phyloP scores from a whole-genome alignment of 2,888 invertebrate species.

The Andricus quercusramuli region DNA sequence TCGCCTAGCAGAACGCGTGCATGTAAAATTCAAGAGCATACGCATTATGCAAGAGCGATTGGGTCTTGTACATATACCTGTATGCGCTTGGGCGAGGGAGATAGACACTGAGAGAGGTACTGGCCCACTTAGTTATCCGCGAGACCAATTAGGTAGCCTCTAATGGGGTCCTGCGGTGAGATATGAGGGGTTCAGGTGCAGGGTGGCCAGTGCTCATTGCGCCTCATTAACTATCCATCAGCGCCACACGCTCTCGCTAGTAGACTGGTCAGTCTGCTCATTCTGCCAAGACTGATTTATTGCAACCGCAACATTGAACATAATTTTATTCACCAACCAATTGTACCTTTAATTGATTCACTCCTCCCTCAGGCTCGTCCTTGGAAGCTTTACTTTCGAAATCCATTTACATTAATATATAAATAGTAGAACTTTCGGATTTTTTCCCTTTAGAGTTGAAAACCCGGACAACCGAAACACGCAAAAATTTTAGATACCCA shows the following conservation, averaged over 20 bases:
- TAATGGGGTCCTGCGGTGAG: slow-evolving; percentile 64
- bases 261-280: slow-evolving; percentile 34
- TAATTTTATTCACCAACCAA: slow-evolving; percentile 51
- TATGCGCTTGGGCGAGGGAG: slow-evolving; percentile 24
- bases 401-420: too few species aligned
- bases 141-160: slow-evolving; percentile 62
- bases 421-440: too few species aligned
- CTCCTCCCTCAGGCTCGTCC: background rate
- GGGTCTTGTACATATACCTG: slow-evolving; percentile 41
- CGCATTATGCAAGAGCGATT: slow-evolving; percentile 12
- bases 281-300: slow-evolving; percentile 54
- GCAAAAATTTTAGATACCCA: too few species aligned
- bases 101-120: slow-evolving; percentile 53
- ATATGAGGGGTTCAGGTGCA: slow-evolving; percentile 54
- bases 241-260: slow-evolving; percentile 54
- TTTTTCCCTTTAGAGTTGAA: too few species aligned
- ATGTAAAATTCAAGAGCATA: background rate
- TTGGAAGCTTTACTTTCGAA: background rate
- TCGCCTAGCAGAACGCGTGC: background rate
- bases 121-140: slow-evolving; percentile 62
- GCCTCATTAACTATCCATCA: slow-evolving; percentile 65
- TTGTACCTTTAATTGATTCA: slow-evolving; percentile 46
- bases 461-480: too few species aligned
- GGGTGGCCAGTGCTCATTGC: slow-evolving; percentile 58
- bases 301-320: slow-evolving; percentile 52